Conservation (phyloP, 2,797 vertebrate species). For the Gadopsis bispinosus region DNA sequence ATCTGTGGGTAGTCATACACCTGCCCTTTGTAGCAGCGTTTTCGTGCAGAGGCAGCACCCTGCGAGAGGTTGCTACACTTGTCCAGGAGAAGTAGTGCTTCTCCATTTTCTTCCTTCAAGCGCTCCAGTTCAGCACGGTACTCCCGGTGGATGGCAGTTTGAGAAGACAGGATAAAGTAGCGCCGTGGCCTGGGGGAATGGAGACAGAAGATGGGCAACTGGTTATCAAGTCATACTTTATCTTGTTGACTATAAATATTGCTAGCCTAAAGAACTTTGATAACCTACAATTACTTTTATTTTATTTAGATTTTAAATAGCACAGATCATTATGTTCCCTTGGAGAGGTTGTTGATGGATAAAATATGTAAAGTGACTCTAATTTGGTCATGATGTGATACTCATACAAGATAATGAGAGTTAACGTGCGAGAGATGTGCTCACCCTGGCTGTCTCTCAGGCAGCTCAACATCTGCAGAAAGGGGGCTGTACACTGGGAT, state of each 20-base stretch:
- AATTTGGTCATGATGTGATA: constrained; percentile 22
- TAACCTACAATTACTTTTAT: neutral
- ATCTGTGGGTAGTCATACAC: constrained; percentile 96
- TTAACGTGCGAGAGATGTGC: constrained; percentile 43
- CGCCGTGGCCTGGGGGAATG: constrained; percentile 85
- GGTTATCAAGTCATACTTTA: neutral
- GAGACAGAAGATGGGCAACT: constrained; percentile 8
- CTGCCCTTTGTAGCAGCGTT: constrained; percentile 92
- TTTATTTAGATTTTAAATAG: neutral
- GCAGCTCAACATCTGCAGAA: constrained; percentile 91
- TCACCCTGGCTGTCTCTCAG: constrained; percentile 93
- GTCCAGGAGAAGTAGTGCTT: constrained; percentile 92
- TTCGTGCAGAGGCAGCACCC: constrained; percentile 85
- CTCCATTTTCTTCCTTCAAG: constrained; percentile 92
- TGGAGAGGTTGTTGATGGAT: neutral
- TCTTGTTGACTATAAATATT: neutral
- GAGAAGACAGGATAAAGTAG: constrained; percentile 94
- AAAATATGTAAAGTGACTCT: neutral
- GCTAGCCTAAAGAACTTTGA: neutral
- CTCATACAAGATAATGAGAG: constrained; percentile 14
- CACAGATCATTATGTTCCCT: neutral
- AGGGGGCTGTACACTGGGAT: constrained; percentile 96
- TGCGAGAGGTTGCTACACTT: constrained; percentile 96
- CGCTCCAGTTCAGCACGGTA: constrained; percentile 92
- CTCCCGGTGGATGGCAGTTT: constrained; percentile 92